Evolutionary conservation across 2,888 invertebrate species (phyloP).

Genomic region (Sesia bembeciformis): DNA sequence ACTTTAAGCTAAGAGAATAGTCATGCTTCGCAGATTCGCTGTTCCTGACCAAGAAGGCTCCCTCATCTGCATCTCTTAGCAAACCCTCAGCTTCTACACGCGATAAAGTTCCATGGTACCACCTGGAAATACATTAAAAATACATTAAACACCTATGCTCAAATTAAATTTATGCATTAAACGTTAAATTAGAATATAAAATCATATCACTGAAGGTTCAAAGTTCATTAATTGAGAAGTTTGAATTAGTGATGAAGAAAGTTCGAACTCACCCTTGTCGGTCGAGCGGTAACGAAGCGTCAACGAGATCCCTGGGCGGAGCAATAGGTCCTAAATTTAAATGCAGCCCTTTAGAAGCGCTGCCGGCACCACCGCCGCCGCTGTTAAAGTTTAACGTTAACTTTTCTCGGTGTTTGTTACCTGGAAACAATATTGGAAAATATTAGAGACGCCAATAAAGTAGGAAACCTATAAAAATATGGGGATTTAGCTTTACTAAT

Average conservation of each 20-base stretch:
- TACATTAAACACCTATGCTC: too few species aligned
- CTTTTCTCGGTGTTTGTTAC: conserved; percentile 78
- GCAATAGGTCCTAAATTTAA: conserved; percentile 80
- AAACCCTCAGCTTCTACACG: conserved; percentile 93
- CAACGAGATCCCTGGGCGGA: conserved; percentile 83
- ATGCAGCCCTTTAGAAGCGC: conserved; percentile 72
- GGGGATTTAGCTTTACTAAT: background rate
- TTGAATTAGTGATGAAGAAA: too few species aligned
- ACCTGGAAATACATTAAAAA: conserved; percentile 62
- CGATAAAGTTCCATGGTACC: conserved; percentile 96
- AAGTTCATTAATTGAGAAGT: too few species aligned
- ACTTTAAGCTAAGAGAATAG: conserved; percentile 96
- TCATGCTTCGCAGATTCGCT: conserved; percentile 95
- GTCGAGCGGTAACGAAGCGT: conserved; percentile 86
- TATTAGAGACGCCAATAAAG: conserved; percentile 5
- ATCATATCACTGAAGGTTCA: too few species aligned
- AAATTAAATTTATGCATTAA: too few species aligned
- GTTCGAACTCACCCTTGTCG: conserved; percentile 83
- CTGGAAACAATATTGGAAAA: conserved; percentile 33
- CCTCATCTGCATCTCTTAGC: conserved; percentile 87
- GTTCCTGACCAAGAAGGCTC: conserved; percentile 94
- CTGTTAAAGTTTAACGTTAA: conserved; percentile 83
- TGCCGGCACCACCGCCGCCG: conserved; percentile 57
- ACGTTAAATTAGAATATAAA: too few species aligned
- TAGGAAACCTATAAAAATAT: background rate